Evolutionary conservation across 2,113 vertebrate genomes (phyloP), one percentile per base, ranked within the genome.

Genomic region (Python bivittatus): DNA sequence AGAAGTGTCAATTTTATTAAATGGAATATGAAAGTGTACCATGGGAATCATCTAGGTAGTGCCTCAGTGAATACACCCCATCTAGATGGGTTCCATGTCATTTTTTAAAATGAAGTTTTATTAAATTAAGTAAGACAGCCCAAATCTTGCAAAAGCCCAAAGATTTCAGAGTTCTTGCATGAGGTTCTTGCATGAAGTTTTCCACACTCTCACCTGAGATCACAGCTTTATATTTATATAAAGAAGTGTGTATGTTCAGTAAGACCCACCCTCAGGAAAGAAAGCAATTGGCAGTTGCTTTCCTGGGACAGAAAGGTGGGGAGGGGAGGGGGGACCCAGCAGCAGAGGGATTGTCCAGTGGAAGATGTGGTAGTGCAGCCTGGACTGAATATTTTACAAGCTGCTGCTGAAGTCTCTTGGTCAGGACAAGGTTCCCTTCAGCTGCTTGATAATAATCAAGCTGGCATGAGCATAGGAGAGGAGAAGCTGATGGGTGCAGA

Each of bases 1-100:
- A 91, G 90, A 68, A 86, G 58, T 42, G 54, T 17, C 85, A 29
- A 64, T 91, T 91, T 91, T 91, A 86, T 38, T 86, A 68, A 52
- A 85, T 60, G 15, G 42, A 17, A 84, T 5, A 17, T 84, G 42
- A 84, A 61, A 23, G 57, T 91, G 84, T 86, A 86, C 6, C 22
- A 25, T 53, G 58, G 23, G 9, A 68, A 72, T 13, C 68, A 17
- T 72, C 15, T 38, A 38, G 6, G n/a, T 38, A 72, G 15, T 15
- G n/a, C 6, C n/a, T 72, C 68, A 72, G 5, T 17, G 4, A n/a
- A 13, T n/a, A 13, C 61, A 68, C 61, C 27, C 61, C 29, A n/a
- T 68, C 4, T 0, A 64, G 29, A 68, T 68, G n/a, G 13, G 61
- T 29, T 64, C 29, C 61, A 64, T 12, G 61, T 64, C 27, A 29